Percentiles rank a stretch among this genome's conserved stretches.
phyloP scores from a whole-genome alignment of 2,888 invertebrate genomes.

The Frankliniella intonsa region DNA sequence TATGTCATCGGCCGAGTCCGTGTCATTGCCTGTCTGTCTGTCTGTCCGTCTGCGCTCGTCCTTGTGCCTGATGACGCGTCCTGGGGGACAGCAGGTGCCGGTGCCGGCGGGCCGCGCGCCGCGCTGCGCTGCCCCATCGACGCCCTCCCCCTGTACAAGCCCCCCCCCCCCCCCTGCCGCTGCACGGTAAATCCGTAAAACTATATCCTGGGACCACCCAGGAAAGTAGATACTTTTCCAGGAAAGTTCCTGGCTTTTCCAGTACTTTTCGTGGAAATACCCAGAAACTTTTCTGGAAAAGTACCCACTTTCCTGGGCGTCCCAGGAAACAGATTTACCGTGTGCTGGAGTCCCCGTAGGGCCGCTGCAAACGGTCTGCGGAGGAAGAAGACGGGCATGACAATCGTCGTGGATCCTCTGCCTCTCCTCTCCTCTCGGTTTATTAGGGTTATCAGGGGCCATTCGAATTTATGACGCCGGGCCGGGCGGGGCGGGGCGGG shows the following conservation, averaged over 20 bases:
- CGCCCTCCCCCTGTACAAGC: no score
- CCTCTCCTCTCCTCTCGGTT: not conserved
- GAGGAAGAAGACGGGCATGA: not conserved
- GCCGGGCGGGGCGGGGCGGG: not conserved
- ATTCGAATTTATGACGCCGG: conserved; percentile 12
- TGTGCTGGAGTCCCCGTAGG: not conserved
- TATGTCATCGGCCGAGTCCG: conserved; percentile 7
- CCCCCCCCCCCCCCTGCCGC: not conserved
- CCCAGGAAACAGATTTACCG: no score
- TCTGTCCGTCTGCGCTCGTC: not conserved
- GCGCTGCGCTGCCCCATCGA: no score
- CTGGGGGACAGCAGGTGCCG: no score
- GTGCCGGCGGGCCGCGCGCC: no score
- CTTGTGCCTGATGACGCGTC: not conserved
- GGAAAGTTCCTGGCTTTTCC: no score
- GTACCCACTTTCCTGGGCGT: no score
- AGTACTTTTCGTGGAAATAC: no score
- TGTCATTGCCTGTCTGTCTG: not conserved
- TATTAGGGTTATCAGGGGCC: conserved; percentile 22
- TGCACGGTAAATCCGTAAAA: no score
- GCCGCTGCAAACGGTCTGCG: not conserved
- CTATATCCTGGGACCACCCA: no score
- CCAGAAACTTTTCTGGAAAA: no score
- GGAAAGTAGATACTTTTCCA: no score
- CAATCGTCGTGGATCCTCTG: not conserved